These are phyloP conservation scores for Diuraphis noxia DNA, from an alignment of 1,140 invertebrate genomes.

Conservation along the genomic window DNA sequence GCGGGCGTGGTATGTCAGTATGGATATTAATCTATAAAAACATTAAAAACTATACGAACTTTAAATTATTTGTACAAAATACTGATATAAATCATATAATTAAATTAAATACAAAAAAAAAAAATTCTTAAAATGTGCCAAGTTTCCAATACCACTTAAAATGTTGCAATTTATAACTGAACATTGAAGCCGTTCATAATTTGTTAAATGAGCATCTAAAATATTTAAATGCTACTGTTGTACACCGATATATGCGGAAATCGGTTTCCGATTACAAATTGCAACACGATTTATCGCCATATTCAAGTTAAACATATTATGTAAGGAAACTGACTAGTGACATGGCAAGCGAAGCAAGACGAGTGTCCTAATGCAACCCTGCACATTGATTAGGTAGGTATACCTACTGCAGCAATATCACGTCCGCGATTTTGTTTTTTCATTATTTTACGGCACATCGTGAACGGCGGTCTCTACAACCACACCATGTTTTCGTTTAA, in stretches of 20 bases:
- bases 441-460: not conserved
- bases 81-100: too few relatives aligned
- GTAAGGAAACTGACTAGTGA: not conserved
- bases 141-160: too few relatives aligned
- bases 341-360: not conserved
- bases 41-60: too few relatives aligned
- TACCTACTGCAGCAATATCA: too few relatives aligned
- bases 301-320: not conserved
- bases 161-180: too few relatives aligned
- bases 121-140: too few relatives aligned
- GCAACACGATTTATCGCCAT: not conserved
- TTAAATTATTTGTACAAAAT: too few relatives aligned
- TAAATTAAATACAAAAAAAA: too few relatives aligned
- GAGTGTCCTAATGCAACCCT: not conserved
- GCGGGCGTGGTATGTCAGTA: too few relatives aligned
- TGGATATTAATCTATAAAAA: too few relatives aligned
- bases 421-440: not conserved
- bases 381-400: too few relatives aligned
- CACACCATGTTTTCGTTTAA: slow-evolving; percentile 18
- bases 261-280: not conserved
- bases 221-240: not conserved
- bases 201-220: not conserved
- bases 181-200: not conserved
- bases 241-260: not conserved
- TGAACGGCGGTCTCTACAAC: not conserved